Percentiles rank a stretch among this genome's conserved stretches.
These are phyloP conservation scores for Python bivittatus DNA, from an alignment of 2,113 vertebrate genomes.

Conservation along the genomic window DNA sequence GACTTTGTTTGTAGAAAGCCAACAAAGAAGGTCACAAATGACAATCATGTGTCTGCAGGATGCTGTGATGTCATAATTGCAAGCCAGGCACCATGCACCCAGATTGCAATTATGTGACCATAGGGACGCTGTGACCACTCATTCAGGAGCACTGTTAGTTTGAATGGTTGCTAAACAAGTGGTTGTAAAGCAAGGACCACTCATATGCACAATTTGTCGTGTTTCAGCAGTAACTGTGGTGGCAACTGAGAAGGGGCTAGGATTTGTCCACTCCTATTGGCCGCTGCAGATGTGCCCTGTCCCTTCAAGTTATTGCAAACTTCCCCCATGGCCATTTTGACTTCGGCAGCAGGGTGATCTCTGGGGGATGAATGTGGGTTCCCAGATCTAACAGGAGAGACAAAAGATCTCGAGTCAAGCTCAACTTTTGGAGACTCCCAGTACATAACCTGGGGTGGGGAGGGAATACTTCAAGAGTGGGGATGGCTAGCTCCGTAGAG, in stretches of 20 bases:
- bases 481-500: too few species aligned
- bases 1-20: neutral
- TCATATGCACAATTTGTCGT: neutral
- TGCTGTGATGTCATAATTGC: neutral
- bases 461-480: too few species aligned
- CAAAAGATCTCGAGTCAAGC: neutral
- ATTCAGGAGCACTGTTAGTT: neutral
- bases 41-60: neutral
- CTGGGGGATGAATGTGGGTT: neutral
- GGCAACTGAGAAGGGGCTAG: neutral
- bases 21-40: neutral
- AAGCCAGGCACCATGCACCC: neutral
- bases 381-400: neutral
- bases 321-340: neutral
- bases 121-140: neutral
- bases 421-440: neutral
- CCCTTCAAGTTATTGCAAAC: neutral
- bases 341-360: neutral
- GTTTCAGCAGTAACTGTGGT: neutral
- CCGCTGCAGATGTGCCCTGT: neutral
- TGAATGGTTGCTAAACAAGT: neutral
- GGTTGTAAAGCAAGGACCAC: neutral
- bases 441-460: too few species aligned
- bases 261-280: neutral
- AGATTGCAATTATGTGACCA: neutral